Percentiles rank a stretch among this genome's conserved stretches.
Evolutionary conservation across 2,797 vertebrate genomes (phyloP).

Genomic region (Galago senegalensis): DNA sequence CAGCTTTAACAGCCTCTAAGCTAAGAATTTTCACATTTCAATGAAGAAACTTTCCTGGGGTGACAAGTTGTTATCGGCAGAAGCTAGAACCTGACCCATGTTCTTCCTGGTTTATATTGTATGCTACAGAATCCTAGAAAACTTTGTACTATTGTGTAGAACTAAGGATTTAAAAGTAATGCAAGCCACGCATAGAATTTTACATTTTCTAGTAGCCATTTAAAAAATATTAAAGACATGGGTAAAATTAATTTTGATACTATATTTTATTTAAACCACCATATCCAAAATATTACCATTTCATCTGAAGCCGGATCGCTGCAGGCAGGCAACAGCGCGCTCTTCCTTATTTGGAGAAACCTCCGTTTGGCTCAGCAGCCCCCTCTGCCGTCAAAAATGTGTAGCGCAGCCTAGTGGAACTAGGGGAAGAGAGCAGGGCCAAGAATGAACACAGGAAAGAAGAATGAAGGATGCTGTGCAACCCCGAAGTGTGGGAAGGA

Average conservation of each 20-base stretch:
- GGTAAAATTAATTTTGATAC: constrained; percentile 36
- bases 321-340: neutral
- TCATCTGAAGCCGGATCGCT: neutral
- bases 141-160: neutral
- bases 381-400: constrained; percentile 76
- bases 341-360: constrained; percentile 47
- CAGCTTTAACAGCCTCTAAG: constrained; percentile 5
- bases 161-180: neutral
- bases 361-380: constrained; percentile 56
- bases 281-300: constrained; percentile 8
- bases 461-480: rapidly evolving
- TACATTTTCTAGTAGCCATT: neutral
- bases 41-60: neutral
- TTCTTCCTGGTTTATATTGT: neutral
- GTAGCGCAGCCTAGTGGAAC: neutral
- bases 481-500: neutral
- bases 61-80: constrained; percentile 39
- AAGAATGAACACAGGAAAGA: rapidly evolving
- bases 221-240: neutral
- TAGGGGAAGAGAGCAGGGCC: neutral
- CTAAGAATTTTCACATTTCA: neutral
- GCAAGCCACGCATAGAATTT: neutral
- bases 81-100: neutral
- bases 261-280: neutral
- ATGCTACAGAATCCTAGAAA: neutral